Evolutionary conservation across 2,888 invertebrate species (phyloP).

Genomic region (Rhagium mordax): DNA sequence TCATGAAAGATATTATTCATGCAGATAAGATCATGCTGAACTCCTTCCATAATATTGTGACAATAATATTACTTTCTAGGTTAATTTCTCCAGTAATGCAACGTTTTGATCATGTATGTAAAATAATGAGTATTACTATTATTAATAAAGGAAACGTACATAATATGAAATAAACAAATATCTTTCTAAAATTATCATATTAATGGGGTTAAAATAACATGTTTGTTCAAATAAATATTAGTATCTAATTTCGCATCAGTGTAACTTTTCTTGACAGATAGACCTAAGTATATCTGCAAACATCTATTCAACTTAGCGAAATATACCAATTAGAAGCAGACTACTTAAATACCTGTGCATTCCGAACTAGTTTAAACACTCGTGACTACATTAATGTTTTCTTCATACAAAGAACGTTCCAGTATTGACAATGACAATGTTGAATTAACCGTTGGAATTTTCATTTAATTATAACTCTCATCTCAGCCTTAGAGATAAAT

Average conservation of each 20-base stretch:
- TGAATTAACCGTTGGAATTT: background rate
- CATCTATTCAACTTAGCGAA: background rate
- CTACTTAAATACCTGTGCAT: background rate
- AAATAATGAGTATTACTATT: too few species aligned
- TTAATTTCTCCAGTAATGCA: too few species aligned
- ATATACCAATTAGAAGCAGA: background rate
- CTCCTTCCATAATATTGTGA: too few species aligned
- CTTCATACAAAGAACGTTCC: background rate
- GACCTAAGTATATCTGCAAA: background rate
- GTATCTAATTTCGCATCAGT: background rate
- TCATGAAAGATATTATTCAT: too few species aligned
- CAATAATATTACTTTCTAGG: too few species aligned
- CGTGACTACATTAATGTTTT: background rate
- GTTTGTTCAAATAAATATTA: background rate
- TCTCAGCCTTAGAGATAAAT: background rate
- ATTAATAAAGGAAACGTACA: too few species aligned
- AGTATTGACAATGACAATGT: background rate
- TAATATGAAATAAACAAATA: too few species aligned
- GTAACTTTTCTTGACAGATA: background rate
- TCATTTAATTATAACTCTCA: background rate
- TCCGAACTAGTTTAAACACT: background rate
- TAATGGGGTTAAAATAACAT: background rate
- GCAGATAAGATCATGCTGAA: too few species aligned
- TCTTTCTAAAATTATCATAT: background rate
- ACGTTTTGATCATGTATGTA: too few species aligned